Base-by-base conservation (phyloP, 2,888 invertebrate species). In the Chloroclystis v-ata region DNA sequence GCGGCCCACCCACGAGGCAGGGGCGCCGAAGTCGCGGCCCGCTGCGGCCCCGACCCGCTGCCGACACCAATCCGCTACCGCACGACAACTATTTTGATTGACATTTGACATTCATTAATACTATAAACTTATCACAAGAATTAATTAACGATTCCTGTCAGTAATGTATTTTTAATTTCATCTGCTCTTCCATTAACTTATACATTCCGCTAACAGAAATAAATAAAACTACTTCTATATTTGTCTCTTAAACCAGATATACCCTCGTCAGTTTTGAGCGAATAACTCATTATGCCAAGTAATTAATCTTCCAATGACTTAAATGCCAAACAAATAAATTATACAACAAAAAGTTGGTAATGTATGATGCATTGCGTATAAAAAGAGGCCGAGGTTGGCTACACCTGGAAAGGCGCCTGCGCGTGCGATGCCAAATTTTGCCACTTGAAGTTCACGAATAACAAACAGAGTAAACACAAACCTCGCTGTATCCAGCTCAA, bases 1-100 rank as follows among this genome's bases (percentile, higher is more conserved):
- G 72, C 72, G 72, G 86, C 71, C 87, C 86, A 87, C 86, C 87
- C 86, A 86, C 85, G 84, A 78, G 71, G 86, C 79, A 74, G 80
- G 75, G 77, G 76, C 75, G 76, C 73, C 74, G 65, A 70, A 69
- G 60, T 64, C 75, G 73, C 75, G 78, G 82, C 75, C 79, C 78
- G 82, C 77, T 60, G 55, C 60, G 37, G 46, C 16, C 47, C 64
- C 66, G 30, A 37, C 43, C 61, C 54, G 47, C 47, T 5, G 20
- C 20, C 20, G 37, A 10, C 16, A 39, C 41, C 37, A 48, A 45
- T 44, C 46, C 53, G 60, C 56, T 57, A 56, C 57, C 39, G 49
- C 49, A 40, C 12, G 49, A 53, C 58, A 50, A 43, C 47, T 57
- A 44, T 48, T 65, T 58, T 67, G 68, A 82, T 81, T 81, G 82